Evolutionary conservation across 2,113 vertebrate genomes (phyloP), one percentile per base, ranked within the genome.

Genomic region (Solea solea): DNA sequence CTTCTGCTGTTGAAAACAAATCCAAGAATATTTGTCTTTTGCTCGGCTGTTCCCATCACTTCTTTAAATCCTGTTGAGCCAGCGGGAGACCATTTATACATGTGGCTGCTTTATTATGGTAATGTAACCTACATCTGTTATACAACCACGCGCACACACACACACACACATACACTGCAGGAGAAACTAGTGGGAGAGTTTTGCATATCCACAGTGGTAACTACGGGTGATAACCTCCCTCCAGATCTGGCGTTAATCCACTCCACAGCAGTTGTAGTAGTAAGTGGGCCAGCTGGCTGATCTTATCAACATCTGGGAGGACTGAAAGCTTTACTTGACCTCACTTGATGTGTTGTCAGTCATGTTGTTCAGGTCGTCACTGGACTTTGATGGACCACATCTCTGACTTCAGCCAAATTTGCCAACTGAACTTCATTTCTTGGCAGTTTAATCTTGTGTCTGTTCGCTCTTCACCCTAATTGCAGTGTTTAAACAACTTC

Each of bases 51-150:
- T 53, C 25, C 50, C 46, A 11, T 69, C 39, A 25, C 12, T 64
- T 55, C 53, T 74, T 64, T 34, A 15, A 58, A 50, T 59, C 60
- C 70, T 50, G 11, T 55, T 56, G 50, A 87, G 73, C 58, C 55
- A 15, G 28, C 69, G 60, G 54, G 34, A 64, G 65, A 61, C 53
- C 75, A 50, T 81, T 83, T 76, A 69, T 73, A 59, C 55, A 9
- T 74, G 69, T 16, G 55, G 71, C 65, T 79, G 63, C 81, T 85
- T 90, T 88, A 69, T 85, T 40, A 86, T 87, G 87, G 67, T 79
- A 88, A 89, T 84, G 78, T 83, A 64, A 83, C 69, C 80, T 85
- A 84, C 78, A 82, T 85, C 73, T 76, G 74, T 69, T 76, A 65
- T 56, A 21, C 68, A 63, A 9, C 64, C 41, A 59, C 15, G 64